phyloP scores from a whole-genome alignment of 2,797 vertebrate genomes.

The Nyctibius grandis region DNA sequence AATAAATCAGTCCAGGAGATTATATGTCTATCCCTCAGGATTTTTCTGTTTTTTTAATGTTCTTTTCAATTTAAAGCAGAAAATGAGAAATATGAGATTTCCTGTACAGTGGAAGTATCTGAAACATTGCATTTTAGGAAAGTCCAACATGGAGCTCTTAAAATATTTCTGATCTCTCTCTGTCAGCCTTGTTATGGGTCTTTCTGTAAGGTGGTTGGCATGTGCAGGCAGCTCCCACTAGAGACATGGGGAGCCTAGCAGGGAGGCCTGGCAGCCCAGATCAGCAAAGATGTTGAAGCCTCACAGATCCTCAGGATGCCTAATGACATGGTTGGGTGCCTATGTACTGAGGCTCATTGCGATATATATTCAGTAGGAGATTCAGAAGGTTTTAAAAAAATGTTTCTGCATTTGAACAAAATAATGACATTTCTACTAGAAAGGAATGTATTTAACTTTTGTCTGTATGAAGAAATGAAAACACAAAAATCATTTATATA shows the following conservation, averaged over 20 bases:
- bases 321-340: not conserved
- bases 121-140: not conserved
- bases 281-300: not conserved
- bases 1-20: not conserved
- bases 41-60: not conserved
- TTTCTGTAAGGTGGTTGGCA: not conserved
- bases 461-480: not conserved
- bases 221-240: not conserved
- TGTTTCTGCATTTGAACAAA: not conserved
- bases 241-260: rapidly evolving
- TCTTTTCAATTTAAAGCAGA: not conserved
- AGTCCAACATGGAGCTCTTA: not conserved
- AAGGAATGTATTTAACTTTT: not conserved
- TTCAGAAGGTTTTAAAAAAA: not conserved
- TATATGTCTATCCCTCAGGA: not conserved
- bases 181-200: not conserved
- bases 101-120: not conserved
- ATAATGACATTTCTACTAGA: not conserved
- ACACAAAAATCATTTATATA: not conserved
- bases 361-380: not conserved
- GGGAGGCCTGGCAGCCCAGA: not conserved
- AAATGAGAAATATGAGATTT: not conserved
- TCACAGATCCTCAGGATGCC: not conserved
- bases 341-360: not conserved
- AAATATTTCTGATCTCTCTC: not conserved